These are phyloP conservation scores for Sebastes itinus DNA, from an alignment of 2,797 vertebrate genomes.

Conservation along the genomic window DNA sequence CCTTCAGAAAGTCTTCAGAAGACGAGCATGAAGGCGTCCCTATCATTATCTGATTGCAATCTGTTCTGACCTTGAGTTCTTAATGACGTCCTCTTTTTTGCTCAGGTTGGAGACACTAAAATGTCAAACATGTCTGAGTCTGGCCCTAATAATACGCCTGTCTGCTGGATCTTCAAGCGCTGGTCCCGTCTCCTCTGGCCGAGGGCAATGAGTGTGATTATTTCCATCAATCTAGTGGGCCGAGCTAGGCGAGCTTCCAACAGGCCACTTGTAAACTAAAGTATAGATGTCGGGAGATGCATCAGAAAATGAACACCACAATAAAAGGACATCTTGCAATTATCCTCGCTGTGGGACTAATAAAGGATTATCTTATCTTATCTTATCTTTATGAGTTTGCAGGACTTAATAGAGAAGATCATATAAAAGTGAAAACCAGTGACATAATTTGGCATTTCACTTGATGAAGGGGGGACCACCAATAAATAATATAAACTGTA, in stretches of 20 bases:
- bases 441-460: neutral
- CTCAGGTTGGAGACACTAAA: constrained; percentile 27
- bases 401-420: neutral
- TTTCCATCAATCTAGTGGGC: constrained; percentile 10
- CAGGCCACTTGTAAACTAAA: neutral
- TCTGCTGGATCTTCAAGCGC: constrained; percentile 35
- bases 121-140: constrained; percentile 45
- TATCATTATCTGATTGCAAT: constrained; percentile 54
- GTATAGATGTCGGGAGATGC: neutral
- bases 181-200: constrained; percentile 7
- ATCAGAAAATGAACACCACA: neutral
- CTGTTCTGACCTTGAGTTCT: constrained; percentile 51
- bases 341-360: neutral
- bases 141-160: constrained; percentile 33
- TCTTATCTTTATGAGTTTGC: neutral
- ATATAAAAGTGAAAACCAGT: neutral
- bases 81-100: constrained; percentile 37
- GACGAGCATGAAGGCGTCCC: neutral
- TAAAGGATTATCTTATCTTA: neutral
- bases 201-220: constrained; percentile 5
- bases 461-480: neutral
- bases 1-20: constrained; percentile 2
- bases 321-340: neutral
- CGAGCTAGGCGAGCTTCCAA: neutral
- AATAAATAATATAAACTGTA: neutral